phyloP scores from a whole-genome alignment of 37 sponge, comb jelly and placozoan species.

The Spongia lamella region DNA sequence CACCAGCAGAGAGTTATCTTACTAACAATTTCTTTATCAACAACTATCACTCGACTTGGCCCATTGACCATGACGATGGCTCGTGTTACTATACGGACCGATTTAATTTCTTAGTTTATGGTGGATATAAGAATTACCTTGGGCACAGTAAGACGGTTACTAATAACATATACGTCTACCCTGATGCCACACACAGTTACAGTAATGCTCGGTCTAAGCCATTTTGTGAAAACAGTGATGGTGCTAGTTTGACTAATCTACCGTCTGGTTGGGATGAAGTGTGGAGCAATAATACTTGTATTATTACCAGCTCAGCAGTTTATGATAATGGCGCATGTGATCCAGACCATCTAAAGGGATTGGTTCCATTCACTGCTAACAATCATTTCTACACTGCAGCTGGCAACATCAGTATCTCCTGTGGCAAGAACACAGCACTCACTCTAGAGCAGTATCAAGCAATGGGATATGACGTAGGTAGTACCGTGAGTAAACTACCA shows the following conservation, averaged over 20 bases:
- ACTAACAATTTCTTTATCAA: constrained; percentile 54
- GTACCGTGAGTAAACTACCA: constrained; percentile 19
- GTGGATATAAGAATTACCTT: constrained; percentile 54
- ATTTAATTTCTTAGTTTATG: constrained; percentile 56
- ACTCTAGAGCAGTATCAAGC: constrained; percentile 35
- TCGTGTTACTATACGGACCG: constrained; percentile 55
- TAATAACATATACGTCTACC: constrained; percentile 51
- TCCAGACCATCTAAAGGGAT: constrained; percentile 21
- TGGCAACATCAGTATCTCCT: constrained; percentile 34
- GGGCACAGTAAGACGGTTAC: constrained; percentile 41
- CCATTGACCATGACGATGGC: constrained; percentile 67
- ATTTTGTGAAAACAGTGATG: constrained; percentile 53
- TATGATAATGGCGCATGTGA: constrained; percentile 36
- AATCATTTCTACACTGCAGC: constrained; percentile 57
- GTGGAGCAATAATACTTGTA: constrained; percentile 56
- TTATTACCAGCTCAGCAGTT: constrained; percentile 48
- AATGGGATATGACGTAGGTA: constrained; percentile 53
- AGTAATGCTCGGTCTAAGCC: constrained; percentile 13
- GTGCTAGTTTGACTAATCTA: constrained; percentile 16
- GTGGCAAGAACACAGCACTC: constrained; percentile 8
- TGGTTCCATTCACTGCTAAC: constrained; percentile 48
- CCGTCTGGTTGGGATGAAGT: constrained; percentile 58
- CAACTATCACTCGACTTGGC: constrained; percentile 50
- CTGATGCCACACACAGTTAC: constrained; percentile 18
- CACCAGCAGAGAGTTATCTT: constrained; percentile 24